A percentile compares a stretch with the other conserved stretches of the same genome.
phyloP scores from a whole-genome alignment of 2,888 invertebrate species.

The Palloptera scutellata region DNA sequence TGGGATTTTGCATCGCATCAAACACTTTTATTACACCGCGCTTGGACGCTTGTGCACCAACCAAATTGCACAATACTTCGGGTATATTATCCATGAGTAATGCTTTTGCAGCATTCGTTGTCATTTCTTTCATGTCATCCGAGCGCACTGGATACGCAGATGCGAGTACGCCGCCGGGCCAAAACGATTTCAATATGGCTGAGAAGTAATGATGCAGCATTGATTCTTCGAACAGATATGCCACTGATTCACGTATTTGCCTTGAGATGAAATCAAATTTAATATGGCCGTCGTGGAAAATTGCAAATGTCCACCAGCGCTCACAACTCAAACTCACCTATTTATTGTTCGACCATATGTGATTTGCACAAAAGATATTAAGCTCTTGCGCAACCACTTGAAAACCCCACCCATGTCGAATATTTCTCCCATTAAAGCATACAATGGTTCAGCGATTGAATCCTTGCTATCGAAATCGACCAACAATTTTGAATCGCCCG shows the following conservation, averaged over 20 bases:
- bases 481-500: slow-evolving; percentile 58
- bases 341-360: slow-evolving; percentile 93
- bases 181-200: slow-evolving; percentile 84
- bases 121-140: slow-evolving; percentile 73
- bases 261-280: slow-evolving; percentile 64
- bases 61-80: slow-evolving; percentile 82
- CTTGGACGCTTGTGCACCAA: slow-evolving; percentile 85
- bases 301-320: neutral
- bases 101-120: slow-evolving; percentile 72
- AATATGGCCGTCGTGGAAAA: neutral
- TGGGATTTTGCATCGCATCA: slow-evolving; percentile 83
- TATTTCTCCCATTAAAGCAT: slow-evolving; percentile 84
- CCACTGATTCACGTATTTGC: slow-evolving; percentile 86
- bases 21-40: slow-evolving; percentile 87
- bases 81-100: slow-evolving; percentile 75
- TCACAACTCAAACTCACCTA: slow-evolving; percentile 67
- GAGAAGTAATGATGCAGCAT: slow-evolving; percentile 90
- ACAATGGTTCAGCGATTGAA: slow-evolving; percentile 90
- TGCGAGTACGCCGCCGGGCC: slow-evolving; percentile 84
- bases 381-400: slow-evolving; percentile 84
- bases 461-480: slow-evolving; percentile 75
- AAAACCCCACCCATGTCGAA: slow-evolving; percentile 91
- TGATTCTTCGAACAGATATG: slow-evolving; percentile 87
- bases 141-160: slow-evolving; percentile 65
- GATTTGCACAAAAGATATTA: slow-evolving; percentile 90